Percentiles rank a stretch among this genome's conserved stretches.
These are phyloP conservation scores for Oophaga sylvatica DNA, from an alignment of 2,797 vertebrate genomes.

Conservation along the genomic window DNA sequence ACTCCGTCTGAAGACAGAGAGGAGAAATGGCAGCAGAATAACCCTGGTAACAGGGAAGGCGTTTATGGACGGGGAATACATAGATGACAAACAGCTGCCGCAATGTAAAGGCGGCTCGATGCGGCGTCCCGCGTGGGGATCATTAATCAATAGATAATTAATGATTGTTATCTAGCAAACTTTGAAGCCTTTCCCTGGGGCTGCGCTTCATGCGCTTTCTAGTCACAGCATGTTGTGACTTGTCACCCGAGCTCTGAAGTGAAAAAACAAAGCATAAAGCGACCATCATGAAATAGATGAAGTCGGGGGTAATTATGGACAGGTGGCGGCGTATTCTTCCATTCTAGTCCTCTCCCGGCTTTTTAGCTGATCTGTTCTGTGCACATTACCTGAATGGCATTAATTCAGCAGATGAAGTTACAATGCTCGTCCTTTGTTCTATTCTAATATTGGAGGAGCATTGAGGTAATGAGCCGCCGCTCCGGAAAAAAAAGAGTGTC, in stretches of 20 bases:
- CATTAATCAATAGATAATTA: constrained; percentile 53
- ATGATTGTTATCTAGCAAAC: constrained; percentile 40
- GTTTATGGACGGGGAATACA: neutral
- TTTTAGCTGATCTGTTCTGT: neutral
- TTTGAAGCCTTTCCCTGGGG: constrained; percentile 11
- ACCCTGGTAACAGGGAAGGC: neutral
- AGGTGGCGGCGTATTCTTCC: neutral
- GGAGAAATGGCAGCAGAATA: neutral
- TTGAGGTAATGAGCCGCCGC: neutral
- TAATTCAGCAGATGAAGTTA: neutral
- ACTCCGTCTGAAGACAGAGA: neutral
- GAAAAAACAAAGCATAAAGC: neutral
- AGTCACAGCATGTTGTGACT: constrained; percentile 21
- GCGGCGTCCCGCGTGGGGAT: constrained; percentile 31
- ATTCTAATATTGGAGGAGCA: neutral
- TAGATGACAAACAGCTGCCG: neutral
- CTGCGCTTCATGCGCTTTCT: neutral
- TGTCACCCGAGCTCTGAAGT: neutral
- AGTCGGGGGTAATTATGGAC: constrained; percentile 30
- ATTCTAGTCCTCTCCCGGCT: neutral
- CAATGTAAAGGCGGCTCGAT: neutral
- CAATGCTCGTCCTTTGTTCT: neutral
- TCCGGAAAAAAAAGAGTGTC: neutral
- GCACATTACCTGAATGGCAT: constrained; percentile 11
- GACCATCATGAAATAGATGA: neutral